phyloP scores from a whole-genome alignment of 2,888 invertebrate genomes.

The Merodon equestris region DNA sequence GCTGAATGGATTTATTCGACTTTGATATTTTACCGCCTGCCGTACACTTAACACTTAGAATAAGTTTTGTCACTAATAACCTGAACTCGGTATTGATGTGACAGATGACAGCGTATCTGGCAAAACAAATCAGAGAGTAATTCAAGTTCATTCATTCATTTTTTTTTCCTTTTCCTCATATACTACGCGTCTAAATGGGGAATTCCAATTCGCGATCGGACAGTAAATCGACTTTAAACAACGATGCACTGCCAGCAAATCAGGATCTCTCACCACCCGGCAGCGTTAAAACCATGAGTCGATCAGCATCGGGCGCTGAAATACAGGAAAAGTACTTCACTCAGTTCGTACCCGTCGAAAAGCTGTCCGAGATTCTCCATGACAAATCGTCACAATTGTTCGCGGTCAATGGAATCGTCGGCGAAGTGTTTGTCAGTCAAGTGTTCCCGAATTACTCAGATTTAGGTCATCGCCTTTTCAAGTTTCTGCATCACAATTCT shows the following conservation, averaged over 20 bases:
- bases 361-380: slow-evolving; percentile 86
- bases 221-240: slow-evolving; percentile 41
- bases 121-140: slow-evolving; percentile 60
- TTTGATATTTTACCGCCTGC: no score
- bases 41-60: no score
- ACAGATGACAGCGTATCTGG: slow-evolving; percentile 48
- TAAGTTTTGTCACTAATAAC: slow-evolving; percentile 22
- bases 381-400: slow-evolving; percentile 84
- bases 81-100: slow-evolving; percentile 41
- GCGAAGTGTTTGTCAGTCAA: slow-evolving; percentile 81
- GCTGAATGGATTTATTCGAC: no score
- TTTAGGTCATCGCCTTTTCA: slow-evolving; percentile 85
- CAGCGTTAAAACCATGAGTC: slow-evolving; percentile 77
- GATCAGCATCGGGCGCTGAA: slow-evolving; percentile 84
- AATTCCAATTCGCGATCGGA: slow-evolving; percentile 57
- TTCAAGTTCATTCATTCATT: slow-evolving; percentile 46
- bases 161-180: slow-evolving; percentile 29
- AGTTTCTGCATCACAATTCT: slow-evolving; percentile 82
- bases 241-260: slow-evolving; percentile 22
- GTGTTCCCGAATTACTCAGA: slow-evolving; percentile 89
- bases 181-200: slow-evolving; percentile 66
- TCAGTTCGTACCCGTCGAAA: slow-evolving; percentile 87
- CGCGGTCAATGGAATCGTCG: slow-evolving; percentile 85
- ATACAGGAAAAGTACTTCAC: slow-evolving; percentile 82
- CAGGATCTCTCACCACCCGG: slow-evolving; percentile 10